Conservation (phyloP, 2,113 vertebrate genomes). For the Stomatorhinus ivindoensis region DNA sequence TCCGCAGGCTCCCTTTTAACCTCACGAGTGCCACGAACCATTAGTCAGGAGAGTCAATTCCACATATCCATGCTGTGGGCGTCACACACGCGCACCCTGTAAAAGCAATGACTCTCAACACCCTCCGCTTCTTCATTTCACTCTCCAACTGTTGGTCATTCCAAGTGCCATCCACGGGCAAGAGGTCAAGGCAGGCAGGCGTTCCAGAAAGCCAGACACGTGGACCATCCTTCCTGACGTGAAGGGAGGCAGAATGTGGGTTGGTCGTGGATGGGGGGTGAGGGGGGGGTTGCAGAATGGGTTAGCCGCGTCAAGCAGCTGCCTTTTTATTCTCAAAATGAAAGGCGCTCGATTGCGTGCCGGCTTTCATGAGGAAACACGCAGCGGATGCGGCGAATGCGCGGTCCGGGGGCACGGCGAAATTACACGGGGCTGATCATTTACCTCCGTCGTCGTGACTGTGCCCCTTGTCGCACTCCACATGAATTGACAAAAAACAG, state of each 20-base stretch:
- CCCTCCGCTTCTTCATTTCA: background rate
- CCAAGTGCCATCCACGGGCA: background rate
- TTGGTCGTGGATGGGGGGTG: background rate
- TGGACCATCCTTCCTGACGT: background rate
- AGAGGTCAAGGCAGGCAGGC: background rate
- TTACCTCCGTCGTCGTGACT: background rate
- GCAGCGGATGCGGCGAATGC: background rate
- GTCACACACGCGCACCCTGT: background rate
- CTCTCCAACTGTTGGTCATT: background rate
- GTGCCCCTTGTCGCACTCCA: background rate
- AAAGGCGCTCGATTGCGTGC: slow-evolving; percentile 18
- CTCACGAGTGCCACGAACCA: background rate
- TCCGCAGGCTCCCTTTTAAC: background rate
- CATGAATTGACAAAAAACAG: background rate
- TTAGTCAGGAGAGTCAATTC: background rate
- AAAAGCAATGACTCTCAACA: background rate
- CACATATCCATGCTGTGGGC: background rate
- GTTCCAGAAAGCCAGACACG: background rate
- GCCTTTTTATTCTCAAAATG: slow-evolving; percentile 20
- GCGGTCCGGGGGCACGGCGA: background rate
- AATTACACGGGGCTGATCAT: background rate
- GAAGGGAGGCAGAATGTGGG: background rate
- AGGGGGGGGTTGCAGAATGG: background rate
- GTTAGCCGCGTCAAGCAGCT: background rate
- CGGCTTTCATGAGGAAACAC: background rate